phyloP scores from a whole-genome alignment of 2,888 invertebrate species.

The Artemia sinica region DNA sequence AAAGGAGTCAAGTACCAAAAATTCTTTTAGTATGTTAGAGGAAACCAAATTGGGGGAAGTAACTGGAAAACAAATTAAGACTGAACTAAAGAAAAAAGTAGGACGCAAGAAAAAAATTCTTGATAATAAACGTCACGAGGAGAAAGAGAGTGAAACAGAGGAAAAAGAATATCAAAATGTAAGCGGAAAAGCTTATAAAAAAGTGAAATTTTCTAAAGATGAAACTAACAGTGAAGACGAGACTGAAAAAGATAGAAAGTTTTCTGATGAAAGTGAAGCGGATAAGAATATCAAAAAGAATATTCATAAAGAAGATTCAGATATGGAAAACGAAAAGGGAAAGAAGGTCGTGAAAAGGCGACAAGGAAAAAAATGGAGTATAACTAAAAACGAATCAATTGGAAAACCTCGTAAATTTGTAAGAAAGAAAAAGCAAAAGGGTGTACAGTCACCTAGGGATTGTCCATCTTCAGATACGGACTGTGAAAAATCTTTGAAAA shows the following conservation, averaged over 20 bases:
- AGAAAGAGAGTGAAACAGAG: neutral
- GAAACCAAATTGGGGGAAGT: neutral
- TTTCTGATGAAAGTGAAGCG: neutral
- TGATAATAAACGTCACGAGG: neutral
- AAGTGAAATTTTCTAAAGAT: slow-evolving; percentile 1
- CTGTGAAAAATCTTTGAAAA: neutral
- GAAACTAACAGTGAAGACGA: neutral
- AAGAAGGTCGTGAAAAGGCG: too few species aligned
- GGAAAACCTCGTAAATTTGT: too few species aligned
- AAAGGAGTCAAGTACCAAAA: too few species aligned
- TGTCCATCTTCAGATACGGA: too few species aligned
- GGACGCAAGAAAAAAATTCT: neutral
- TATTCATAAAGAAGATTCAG: neutral
- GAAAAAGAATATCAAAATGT: neutral
- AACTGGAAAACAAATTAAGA: neutral
- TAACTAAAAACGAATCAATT: too few species aligned
- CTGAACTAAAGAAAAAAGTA: neutral
- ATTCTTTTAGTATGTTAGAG: too few species aligned
- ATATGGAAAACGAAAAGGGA: too few species aligned
- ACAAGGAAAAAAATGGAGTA: too few species aligned
- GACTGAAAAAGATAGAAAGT: neutral
- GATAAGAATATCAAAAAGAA: neutral
- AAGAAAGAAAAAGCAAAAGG: too few species aligned
- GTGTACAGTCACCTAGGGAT: too few species aligned
- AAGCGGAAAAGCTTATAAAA: neutral